Base-by-base conservation (phyloP, 2,888 invertebrate species). In the Erebia epiphron region DNA sequence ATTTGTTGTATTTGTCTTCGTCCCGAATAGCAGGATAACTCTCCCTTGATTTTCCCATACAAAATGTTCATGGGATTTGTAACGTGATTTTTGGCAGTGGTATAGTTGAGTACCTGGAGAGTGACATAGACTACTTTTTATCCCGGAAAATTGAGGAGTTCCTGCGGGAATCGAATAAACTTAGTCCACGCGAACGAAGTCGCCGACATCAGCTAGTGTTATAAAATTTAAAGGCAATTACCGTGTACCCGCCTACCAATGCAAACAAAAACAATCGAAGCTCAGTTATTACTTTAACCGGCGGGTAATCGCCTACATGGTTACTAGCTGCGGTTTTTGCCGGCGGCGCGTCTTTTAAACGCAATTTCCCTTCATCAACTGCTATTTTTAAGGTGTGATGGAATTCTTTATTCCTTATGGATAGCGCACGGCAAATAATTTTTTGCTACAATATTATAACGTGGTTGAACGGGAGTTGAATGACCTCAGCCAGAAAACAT, bases 341-440 rank as follows among this genome's bases (percentile, higher is more conserved):
- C 72, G 83, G 77, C 84, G 86, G 85, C 82, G 75, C 67, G 74
- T 77, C 80, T 80, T 79, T 80, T 79, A 81, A 79, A 83, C 79
- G 81, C 80, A 79, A 80, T 83, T 85, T 82, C 76, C 81, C 79
- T 82, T 84, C 83, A 85, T 86, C 86, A 86, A 79, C 64, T 62
- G 65, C 72, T 69, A 76, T 75, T 76, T 77, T 70, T 67, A 67
- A 71, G 68, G 73, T 78, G 75, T 75, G 76, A 74, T 69, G 75
- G 75, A 70, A 77, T 76, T 64, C 66, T 52, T 73, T 67, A 71
- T 58, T 68, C 70, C 67, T 76, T 67, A 61, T 67, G 21, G 21
- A 46, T 46, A 43, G 16, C 11, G 26, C 13, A 57, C 21, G 26
- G 13, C n/a, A 5, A 16, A 0, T 5, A 7, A 2, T 4, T 57